A percentile compares a stretch with the other conserved stretches of the same genome.
Conservation (phyloP, 2,797 vertebrate genomes). For the Microcaecilia unicolor region DNA sequence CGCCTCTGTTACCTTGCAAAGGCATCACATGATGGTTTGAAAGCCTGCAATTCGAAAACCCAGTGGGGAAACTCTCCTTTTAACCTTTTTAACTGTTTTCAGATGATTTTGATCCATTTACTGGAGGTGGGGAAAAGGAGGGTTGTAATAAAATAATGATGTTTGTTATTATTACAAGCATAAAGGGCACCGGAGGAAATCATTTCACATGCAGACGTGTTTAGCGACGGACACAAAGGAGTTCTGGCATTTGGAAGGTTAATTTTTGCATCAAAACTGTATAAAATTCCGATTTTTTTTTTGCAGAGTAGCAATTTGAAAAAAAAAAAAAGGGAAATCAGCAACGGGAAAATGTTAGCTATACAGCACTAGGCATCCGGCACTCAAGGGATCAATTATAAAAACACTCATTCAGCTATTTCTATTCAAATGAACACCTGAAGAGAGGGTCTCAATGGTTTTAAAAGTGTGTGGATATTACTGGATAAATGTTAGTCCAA, state of each 20-base stretch:
- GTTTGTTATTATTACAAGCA: too few relatives aligned
- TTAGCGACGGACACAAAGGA: conserved; percentile 10
- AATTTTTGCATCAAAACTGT: conserved; percentile 63
- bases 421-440: conserved; percentile 87
- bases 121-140: too few relatives aligned
- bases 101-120: too few relatives aligned
- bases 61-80: too few relatives aligned
- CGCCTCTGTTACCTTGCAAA: too few relatives aligned
- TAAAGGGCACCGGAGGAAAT: too few relatives aligned
- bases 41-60: too few relatives aligned
- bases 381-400: conserved; percentile 83
- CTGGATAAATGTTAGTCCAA: conserved; percentile 76
- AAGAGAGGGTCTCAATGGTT: conserved; percentile 73
- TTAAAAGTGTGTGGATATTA: conserved; percentile 73
- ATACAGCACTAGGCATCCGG: conserved; percentile 63
- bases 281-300: conserved; percentile 70
- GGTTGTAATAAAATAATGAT: too few relatives aligned
- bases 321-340: conserved; percentile 38
- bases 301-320: conserved; percentile 62
- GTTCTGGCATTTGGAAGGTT: conserved; percentile 53
- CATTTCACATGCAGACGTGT: too few relatives aligned
- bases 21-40: too few relatives aligned
- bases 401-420: conserved; percentile 79
- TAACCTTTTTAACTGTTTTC: too few relatives aligned
- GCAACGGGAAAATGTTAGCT: conserved; percentile 69